Conservation (phyloP, 2,113 vertebrate genomes). For the Lycocorax pyrrhopterus region DNA sequence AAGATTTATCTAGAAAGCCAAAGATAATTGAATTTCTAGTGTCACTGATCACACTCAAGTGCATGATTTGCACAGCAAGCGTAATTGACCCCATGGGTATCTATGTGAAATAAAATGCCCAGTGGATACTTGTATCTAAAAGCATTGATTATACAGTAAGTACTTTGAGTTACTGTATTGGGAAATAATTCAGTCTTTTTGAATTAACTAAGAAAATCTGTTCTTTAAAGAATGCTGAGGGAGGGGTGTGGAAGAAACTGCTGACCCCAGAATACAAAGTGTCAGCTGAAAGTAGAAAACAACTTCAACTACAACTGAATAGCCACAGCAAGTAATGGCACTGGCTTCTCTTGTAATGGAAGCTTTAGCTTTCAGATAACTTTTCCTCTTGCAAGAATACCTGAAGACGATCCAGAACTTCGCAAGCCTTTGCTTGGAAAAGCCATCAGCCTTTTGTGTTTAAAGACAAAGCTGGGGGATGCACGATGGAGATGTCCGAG, state of each 20-base stretch:
- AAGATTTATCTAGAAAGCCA: background rate
- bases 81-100: background rate
- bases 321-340: background rate
- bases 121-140: background rate
- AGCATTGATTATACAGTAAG: background rate
- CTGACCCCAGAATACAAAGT: background rate
- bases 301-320: background rate
- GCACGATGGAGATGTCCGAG: fast-evolving
- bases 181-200: background rate
- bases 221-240: background rate
- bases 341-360: background rate
- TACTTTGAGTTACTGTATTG: background rate
- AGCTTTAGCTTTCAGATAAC: background rate
- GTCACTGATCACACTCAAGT: background rate
- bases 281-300: background rate
- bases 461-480: background rate
- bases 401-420: background rate
- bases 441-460: background rate
- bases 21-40: background rate
- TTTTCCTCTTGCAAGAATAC: background rate
- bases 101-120: background rate
- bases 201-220: background rate
- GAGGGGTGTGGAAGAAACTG: background rate
- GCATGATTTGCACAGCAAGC: background rate
- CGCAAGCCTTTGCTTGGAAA: background rate